phyloP scores from a whole-genome alignment of 2,797 vertebrate species.

The Knipowitschia caucasica region DNA sequence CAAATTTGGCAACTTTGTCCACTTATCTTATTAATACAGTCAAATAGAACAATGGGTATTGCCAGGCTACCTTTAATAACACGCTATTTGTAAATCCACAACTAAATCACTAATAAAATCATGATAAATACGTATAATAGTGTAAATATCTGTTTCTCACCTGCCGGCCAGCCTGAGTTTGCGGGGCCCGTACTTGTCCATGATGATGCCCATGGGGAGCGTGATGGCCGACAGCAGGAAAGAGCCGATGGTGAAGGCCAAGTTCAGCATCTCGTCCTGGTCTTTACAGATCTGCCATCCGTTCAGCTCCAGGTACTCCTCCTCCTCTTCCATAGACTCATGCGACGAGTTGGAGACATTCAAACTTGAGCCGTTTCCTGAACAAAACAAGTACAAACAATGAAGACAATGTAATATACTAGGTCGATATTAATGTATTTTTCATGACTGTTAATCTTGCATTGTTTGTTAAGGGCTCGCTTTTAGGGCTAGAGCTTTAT shows the following conservation, averaged over 20 bases:
- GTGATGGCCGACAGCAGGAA: conserved; percentile 97
- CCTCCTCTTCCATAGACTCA: not conserved
- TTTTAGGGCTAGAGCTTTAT: too few species aligned
- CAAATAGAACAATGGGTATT: too few species aligned
- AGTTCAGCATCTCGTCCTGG: conserved; percentile 96
- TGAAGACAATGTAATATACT: not conserved
- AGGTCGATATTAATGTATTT: too few species aligned
- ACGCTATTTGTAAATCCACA: too few species aligned
- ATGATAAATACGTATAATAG: too few species aligned
- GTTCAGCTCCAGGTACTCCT: conserved; percentile 75
- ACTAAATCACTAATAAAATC: too few species aligned
- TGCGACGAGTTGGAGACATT: conserved; percentile 49
- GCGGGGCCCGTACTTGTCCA: conserved; percentile 97
- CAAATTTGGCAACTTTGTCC: too few species aligned
- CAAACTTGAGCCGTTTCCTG: conserved; percentile 63
- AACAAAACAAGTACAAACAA: not conserved
- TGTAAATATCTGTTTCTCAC: too few species aligned
- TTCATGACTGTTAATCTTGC: too few species aligned
- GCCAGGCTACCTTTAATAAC: too few species aligned
- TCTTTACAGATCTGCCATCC: conserved; percentile 91
- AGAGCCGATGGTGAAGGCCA: conserved; percentile 97
- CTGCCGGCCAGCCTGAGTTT: conserved; percentile 96
- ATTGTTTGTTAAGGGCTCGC: too few species aligned
- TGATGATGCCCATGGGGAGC: conserved; percentile 86
- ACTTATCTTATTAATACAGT: too few species aligned